phyloP scores from a whole-genome alignment of 2,113 vertebrate species.

The Sula dactylatra region DNA sequence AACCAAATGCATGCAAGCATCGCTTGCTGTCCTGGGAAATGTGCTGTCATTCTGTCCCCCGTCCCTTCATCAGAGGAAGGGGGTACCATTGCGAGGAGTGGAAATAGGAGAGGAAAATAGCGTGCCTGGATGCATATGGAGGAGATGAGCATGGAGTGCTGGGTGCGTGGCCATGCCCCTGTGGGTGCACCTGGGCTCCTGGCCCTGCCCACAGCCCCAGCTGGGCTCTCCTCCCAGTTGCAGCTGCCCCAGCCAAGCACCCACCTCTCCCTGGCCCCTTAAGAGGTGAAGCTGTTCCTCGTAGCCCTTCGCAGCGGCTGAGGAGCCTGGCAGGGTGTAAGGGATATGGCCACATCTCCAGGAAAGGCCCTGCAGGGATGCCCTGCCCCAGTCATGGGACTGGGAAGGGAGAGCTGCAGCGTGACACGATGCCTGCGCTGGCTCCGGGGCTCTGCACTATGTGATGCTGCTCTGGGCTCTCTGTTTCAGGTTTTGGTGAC shows the following conservation, averaged over 20 bases:
- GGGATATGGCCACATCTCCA: not conserved
- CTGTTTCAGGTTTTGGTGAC: not conserved
- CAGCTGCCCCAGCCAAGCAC: not conserved
- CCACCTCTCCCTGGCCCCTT: not conserved
- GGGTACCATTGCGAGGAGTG: not conserved
- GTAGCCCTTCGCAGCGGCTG: not conserved
- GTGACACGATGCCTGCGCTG: rapidly evolving
- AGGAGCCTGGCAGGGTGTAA: rapidly evolving
- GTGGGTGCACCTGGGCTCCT: not conserved
- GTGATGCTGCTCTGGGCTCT: not conserved
- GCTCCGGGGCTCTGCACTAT: not conserved
- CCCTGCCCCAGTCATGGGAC: not conserved
- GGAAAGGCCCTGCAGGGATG: not conserved
- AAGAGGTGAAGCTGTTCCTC: not conserved
- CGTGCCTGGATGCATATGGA: not conserved
- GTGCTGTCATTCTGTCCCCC: not conserved
- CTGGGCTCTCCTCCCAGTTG: not conserved
- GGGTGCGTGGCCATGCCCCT: rapidly evolving
- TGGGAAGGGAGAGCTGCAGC: rapidly evolving
- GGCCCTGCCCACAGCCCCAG: rapidly evolving
- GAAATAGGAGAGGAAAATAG: not conserved
- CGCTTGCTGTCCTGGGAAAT: not conserved
- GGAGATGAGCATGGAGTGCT: no score
- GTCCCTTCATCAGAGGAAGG: not conserved
- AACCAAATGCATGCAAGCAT: not conserved